Evolutionary conservation across 1,140 invertebrate species (phyloP).

Genomic region (Lepidurus couesii): DNA sequence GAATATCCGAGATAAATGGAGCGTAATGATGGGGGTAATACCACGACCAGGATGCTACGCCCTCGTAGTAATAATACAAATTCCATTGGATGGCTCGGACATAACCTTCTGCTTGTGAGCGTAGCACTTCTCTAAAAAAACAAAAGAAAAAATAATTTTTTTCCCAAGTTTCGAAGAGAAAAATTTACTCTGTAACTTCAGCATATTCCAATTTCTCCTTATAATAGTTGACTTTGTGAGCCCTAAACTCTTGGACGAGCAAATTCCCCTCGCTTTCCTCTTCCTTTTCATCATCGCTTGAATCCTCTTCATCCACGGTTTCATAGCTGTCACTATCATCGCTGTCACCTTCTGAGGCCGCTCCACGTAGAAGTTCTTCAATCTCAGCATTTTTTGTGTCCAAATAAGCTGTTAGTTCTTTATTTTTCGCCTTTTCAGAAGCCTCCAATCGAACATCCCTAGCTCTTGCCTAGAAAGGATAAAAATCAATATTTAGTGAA

Average conservation of each 20-base stretch:
- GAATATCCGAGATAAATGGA: slow-evolving; percentile 90
- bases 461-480: slow-evolving; percentile 54
- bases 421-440: slow-evolving; percentile 40
- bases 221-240: slow-evolving; percentile 87
- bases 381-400: slow-evolving; percentile 36
- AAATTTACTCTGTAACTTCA: slow-evolving; percentile 52
- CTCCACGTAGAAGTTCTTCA: slow-evolving; percentile 32
- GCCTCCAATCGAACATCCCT: slow-evolving; percentile 44
- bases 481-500: not conserved
- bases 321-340: slow-evolving; percentile 40
- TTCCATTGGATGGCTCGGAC: slow-evolving; percentile 94
- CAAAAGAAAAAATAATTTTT: slow-evolving; percentile 21
- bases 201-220: slow-evolving; percentile 77
- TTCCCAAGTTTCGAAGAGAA: slow-evolving; percentile 15
- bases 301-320: slow-evolving; percentile 39
- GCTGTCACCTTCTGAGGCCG: slow-evolving; percentile 32
- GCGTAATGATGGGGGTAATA: slow-evolving; percentile 95
- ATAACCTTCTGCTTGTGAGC: slow-evolving; percentile 78
- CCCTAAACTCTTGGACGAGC: slow-evolving; percentile 63
- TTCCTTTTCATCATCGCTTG: slow-evolving; percentile 53
- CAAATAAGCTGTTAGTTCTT: slow-evolving; percentile 35
- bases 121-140: slow-evolving; percentile 61
- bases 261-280: slow-evolving; percentile 42
- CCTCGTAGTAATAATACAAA: slow-evolving; percentile 92
- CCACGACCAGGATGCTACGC: slow-evolving; percentile 95